Evolutionary conservation across 2,888 invertebrate genomes (phyloP).

Genomic region (Drosophila putrida): DNA sequence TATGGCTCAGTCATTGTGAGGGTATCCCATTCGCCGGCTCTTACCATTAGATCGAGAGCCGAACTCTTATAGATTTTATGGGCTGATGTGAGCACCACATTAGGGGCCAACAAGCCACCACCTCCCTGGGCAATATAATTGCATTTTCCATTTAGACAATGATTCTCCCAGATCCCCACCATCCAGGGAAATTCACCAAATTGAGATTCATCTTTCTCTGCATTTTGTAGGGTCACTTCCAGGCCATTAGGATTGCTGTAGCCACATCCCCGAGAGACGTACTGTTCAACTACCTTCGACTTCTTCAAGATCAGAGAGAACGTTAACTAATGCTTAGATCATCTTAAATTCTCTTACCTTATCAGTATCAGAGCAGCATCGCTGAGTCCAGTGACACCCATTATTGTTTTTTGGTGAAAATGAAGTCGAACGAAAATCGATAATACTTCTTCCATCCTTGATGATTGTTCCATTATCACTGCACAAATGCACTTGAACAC

Average conservation of each 20-base stretch:
- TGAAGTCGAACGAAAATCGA: not conserved
- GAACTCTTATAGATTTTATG: slow-evolving; percentile 87
- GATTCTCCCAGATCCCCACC: not conserved
- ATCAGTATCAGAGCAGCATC: not conserved
- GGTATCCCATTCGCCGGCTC: slow-evolving; percentile 89
- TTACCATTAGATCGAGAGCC: slow-evolving; percentile 83
- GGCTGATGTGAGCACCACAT: slow-evolving; percentile 91
- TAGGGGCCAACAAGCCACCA: slow-evolving; percentile 77
- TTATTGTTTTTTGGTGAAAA: not conserved
- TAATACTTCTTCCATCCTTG: slow-evolving; percentile 5
- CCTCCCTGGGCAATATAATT: slow-evolving; percentile 51
- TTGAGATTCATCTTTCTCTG: slow-evolving; percentile 1
- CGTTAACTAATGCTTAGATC: not conserved
- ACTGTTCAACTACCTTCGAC: not conserved
- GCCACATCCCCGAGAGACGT: slow-evolving; percentile 24
- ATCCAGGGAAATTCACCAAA: slow-evolving; percentile 55
- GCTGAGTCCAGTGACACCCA: not conserved
- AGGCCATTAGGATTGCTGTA: slow-evolving; percentile 19
- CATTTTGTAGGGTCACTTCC: not conserved
- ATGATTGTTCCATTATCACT: not conserved
- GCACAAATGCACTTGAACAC: slow-evolving; percentile 11
- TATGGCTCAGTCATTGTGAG: slow-evolving; percentile 83
- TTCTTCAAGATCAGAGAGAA: not conserved
- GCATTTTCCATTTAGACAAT: not conserved
- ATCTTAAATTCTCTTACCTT: not conserved